These are phyloP conservation scores for Drosophila oshimai DNA, from an alignment of 1,140 invertebrate species.

Conservation along the genomic window DNA sequence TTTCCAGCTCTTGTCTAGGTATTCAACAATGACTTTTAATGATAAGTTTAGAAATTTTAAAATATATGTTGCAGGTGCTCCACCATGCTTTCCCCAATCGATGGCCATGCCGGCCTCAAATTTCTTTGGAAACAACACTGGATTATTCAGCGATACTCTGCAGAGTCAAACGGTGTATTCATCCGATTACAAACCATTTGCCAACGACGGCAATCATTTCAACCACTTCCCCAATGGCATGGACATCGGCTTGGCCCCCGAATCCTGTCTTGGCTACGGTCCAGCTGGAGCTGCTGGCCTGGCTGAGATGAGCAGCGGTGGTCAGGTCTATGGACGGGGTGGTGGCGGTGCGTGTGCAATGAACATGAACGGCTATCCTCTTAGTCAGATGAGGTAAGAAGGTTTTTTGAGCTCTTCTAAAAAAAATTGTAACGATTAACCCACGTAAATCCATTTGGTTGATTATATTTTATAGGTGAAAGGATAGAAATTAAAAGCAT, in stretches of 20 bases:
- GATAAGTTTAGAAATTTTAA: no score
- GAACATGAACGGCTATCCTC: conserved; percentile 7
- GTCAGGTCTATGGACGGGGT: conserved; percentile 26
- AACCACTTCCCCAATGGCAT: conserved; percentile 43
- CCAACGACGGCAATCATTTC: conserved; percentile 20
- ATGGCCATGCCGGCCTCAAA: background rate
- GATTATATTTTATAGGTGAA: no score
- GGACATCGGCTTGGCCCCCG: conserved; percentile 14
- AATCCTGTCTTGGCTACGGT: background rate
- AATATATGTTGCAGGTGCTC: no score
- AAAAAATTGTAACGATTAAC: no score
- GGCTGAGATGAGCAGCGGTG: conserved; percentile 27
- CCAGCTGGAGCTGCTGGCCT: background rate
- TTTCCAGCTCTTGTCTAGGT: background rate
- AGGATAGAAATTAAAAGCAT: no score
- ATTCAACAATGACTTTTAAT: background rate
- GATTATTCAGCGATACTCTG: conserved; percentile 9
- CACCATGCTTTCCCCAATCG: background rate
- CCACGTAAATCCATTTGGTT: no score
- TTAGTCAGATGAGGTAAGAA: conserved; percentile 26
- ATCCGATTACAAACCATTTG: conserved; percentile 25
- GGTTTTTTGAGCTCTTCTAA: no score
- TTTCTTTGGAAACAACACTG: background rate
- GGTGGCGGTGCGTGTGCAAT: conserved; percentile 21
- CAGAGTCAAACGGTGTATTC: conserved; percentile 38